A percentile compares a stretch with the other conserved stretches of the same genome.
phyloP scores from a whole-genome alignment of 2,113 vertebrate genomes.

The Podarcis cretensis region DNA sequence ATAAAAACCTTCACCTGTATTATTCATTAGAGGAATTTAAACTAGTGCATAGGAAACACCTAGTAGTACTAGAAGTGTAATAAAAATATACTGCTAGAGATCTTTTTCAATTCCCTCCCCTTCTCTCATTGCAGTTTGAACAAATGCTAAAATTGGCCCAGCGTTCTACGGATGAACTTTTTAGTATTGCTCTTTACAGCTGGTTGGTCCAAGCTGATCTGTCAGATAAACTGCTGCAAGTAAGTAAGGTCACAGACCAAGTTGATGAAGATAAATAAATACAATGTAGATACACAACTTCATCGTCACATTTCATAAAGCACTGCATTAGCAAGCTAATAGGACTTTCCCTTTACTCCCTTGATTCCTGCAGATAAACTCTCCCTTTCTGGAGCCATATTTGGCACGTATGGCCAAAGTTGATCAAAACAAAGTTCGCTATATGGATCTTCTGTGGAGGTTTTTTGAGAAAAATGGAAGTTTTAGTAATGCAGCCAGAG shows the following conservation, averaged over 20 bases:
- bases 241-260: slow-evolving; percentile 74
- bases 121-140: slow-evolving; percentile 86
- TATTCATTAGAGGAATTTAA: neutral
- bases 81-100: neutral
- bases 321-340: neutral
- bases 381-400: slow-evolving; percentile 94
- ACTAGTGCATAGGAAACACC: neutral
- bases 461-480: slow-evolving; percentile 96
- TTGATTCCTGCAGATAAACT: slow-evolving; percentile 83
- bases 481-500: slow-evolving; percentile 92
- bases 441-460: slow-evolving; percentile 96
- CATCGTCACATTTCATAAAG: neutral
- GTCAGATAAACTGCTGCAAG: slow-evolving; percentile 93
- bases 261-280: neutral
- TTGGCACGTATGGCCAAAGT: slow-evolving; percentile 94
- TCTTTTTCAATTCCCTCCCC: neutral
- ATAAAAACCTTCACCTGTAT: neutral
- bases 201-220: slow-evolving; percentile 97
- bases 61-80: neutral
- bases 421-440: slow-evolving; percentile 95
- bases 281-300: neutral
- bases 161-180: slow-evolving; percentile 94
- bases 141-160: slow-evolving; percentile 93
- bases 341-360: neutral
- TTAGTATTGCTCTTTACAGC: slow-evolving; percentile 96